Conservation (phyloP, 1,140 invertebrate genomes). For the Akabosia matsudoensis region DNA sequence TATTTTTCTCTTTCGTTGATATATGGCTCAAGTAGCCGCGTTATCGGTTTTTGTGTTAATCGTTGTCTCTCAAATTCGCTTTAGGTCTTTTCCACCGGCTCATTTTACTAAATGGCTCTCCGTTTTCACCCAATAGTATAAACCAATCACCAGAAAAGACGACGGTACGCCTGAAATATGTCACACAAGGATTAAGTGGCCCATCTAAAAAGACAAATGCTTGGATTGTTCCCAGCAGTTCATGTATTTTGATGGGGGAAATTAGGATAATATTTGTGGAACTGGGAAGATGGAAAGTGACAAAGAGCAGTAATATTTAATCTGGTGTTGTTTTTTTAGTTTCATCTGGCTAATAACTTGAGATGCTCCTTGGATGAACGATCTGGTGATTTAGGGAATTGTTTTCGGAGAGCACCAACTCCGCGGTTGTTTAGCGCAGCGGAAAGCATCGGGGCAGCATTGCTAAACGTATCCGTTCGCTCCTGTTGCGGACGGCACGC, state of each 20-base stretch:
- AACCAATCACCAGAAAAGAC: constrained; percentile 41
- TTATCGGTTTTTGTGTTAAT: no score
- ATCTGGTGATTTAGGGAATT: constrained; percentile 33
- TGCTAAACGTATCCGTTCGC: constrained; percentile 39
- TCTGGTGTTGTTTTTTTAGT: constrained; percentile 19
- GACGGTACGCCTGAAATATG: constrained; percentile 35
- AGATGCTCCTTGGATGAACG: constrained; percentile 38
- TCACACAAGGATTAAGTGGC: no score
- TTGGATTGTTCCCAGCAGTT: no score
- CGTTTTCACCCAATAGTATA: constrained; percentile 40
- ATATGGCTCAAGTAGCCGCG: no score
- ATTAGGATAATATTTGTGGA: no score
- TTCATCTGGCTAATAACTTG: constrained; percentile 38
- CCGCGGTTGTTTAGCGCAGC: constrained; percentile 36
- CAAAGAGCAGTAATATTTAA: no score
- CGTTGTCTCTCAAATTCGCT: background rate
- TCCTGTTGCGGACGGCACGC: constrained; percentile 38
- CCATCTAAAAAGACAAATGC: no score
- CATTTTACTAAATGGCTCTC: constrained; percentile 45
- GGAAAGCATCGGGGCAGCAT: constrained; percentile 37
- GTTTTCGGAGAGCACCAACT: constrained; percentile 31
- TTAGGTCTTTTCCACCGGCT: constrained; percentile 44
- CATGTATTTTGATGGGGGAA: background rate
- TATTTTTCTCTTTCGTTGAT: no score
- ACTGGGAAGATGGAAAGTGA: no score